Conservation (phyloP, 2,797 vertebrate genomes). For the Sebastes aleutianus region DNA sequence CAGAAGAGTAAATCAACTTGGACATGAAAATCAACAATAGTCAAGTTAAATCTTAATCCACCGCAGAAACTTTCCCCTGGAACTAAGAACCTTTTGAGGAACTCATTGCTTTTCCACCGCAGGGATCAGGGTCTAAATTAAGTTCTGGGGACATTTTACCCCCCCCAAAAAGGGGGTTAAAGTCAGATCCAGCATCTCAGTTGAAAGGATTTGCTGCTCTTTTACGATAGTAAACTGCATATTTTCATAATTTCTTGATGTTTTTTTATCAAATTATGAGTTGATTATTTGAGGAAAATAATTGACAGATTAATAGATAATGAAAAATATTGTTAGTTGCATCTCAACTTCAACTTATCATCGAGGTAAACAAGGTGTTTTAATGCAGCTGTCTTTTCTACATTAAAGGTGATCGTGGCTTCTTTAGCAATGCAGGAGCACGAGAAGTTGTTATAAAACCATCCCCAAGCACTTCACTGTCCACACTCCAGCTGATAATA, state of each 20-base stretch:
- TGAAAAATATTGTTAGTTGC: neutral
- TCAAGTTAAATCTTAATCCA: neutral
- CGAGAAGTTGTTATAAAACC: neutral
- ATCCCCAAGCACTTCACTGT: neutral
- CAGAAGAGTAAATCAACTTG: neutral
- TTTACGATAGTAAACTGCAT: neutral
- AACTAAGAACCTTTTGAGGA: neutral
- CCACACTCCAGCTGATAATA: neutral
- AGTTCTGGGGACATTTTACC: too few relatives aligned
- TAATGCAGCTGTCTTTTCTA: neutral
- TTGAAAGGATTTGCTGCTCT: neutral
- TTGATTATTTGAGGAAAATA: neutral
- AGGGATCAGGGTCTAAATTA: too few relatives aligned
- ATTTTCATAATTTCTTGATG: neutral
- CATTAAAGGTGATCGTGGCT: neutral
- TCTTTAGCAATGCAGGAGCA: neutral
- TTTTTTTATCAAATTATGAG: neutral
- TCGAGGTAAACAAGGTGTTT: neutral
- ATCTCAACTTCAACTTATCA: neutral
- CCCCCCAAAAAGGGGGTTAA: too few relatives aligned
- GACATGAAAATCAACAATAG: neutral
- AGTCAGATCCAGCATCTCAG: too few relatives aligned
- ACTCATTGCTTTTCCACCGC: too few relatives aligned
- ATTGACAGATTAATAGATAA: neutral
- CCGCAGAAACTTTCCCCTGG: too few relatives aligned